Base-by-base conservation (phyloP, 2,113 vertebrate genomes). In the Ornithorhynchus anatinus region DNA sequence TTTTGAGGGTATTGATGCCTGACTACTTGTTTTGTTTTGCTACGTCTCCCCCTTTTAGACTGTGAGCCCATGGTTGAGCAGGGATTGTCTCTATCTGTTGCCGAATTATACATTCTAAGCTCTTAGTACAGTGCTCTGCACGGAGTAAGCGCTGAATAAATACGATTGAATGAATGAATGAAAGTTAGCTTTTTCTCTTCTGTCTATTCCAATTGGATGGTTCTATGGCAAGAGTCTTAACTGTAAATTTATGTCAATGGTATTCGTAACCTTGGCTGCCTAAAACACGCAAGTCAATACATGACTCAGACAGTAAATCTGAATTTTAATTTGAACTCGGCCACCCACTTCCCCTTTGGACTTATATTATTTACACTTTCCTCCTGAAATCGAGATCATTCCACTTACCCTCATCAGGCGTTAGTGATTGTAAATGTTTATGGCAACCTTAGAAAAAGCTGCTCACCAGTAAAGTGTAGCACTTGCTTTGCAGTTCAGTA, bases 281-380 rank as follows among this genome's bases (percentile, higher is more conserved):
- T 65, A 57, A 47, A 59, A 33, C n/a, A n/a, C n/a, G n/a, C n/a
- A n/a, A n/a, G n/a, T n/a, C n/a, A n/a, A 48, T 45, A 50, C 17
- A 31, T 36, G 10, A 43, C 27, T 61, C 35, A 75, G 56, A 68
- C 17, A 32, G n/a, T 64, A 48, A 72, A 14, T 44, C 48, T 53
- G 11, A 64, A 71, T 37, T 52, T 33, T 32, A 29, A 56, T 64
- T 63, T 66, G 29, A 14, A 31, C 29, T 61, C 65, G 69, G 50
- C 43, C 32, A n/a, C 71, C 39, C 25, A 33, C 5, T 38, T 75
- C 42, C 17, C 2, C 20, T 33, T 44, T 59, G 35, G 20, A 48
- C 65, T 67, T 73, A 17, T 48, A 27, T 71, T 36, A 71, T 54
- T 59, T 40, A 68, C 59, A 38, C 13, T 58, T 72, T 72, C 35